phyloP scores from a whole-genome alignment of 2,797 vertebrate genomes.

The Somateria mollissima region DNA sequence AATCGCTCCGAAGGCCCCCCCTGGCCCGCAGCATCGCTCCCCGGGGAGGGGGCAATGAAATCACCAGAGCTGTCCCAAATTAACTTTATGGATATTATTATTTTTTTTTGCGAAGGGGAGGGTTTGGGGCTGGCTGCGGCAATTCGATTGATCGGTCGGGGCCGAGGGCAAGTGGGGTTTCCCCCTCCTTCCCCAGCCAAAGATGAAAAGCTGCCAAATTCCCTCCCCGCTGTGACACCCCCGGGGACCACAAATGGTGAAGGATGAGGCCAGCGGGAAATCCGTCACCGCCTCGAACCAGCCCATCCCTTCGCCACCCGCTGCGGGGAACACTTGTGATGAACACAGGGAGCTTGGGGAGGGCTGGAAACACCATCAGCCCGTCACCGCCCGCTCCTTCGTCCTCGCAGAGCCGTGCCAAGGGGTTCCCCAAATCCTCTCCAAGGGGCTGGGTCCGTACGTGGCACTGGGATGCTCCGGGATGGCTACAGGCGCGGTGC shows the following conservation, averaged over 20 bases:
- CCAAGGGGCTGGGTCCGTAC: not conserved
- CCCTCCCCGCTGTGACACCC: not conserved
- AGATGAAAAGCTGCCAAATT: not conserved
- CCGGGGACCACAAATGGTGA: not conserved
- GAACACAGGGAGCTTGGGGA: not conserved
- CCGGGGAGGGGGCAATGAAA: not conserved
- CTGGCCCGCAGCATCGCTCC: not conserved
- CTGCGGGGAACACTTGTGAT: no score
- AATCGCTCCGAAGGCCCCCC: constrained; percentile 45
- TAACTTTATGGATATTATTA: not conserved
- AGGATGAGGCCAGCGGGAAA: not conserved
- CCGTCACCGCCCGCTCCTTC: rapidly evolving
- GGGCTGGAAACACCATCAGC: not conserved
- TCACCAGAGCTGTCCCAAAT: not conserved
- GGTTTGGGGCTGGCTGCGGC: not conserved
- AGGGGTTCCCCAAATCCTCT: not conserved
- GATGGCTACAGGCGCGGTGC: not conserved
- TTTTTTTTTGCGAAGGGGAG: not conserved
- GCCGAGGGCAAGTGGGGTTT: not conserved
- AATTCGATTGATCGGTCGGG: not conserved
- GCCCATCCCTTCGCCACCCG: not conserved
- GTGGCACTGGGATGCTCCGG: not conserved
- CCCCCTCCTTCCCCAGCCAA: not conserved
- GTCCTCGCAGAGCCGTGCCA: rapidly evolving
- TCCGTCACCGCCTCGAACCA: constrained; percentile 11